Conservation (phyloP, 2,888 invertebrate genomes). For the Drosophila greeni region DNA sequence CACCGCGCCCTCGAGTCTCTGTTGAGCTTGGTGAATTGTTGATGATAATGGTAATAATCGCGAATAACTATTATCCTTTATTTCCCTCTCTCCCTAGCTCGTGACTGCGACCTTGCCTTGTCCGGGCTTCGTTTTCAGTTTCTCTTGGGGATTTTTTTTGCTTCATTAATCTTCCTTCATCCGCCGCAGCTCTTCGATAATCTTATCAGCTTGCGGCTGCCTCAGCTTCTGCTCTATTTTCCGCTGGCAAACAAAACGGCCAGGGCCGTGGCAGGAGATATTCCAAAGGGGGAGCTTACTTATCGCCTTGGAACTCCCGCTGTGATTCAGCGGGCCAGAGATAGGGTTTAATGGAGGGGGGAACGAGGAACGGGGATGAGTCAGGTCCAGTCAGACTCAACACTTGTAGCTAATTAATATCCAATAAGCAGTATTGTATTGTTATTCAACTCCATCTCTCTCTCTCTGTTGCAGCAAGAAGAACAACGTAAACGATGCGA, state of each 20-base stretch:
- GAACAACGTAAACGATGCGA: slow-evolving; percentile 74
- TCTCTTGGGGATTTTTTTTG: neutral
- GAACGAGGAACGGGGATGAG: slow-evolving; percentile 2
- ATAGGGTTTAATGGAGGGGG: neutral
- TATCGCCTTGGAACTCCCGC: slow-evolving; percentile 13
- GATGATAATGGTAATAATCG: slow-evolving; percentile 7
- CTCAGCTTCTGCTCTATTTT: slow-evolving; percentile 30
- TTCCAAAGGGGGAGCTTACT: slow-evolving; percentile 15
- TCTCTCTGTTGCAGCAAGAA: slow-evolving; percentile 69
- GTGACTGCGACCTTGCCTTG: slow-evolving; percentile 20
- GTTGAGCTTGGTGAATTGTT: slow-evolving; percentile 5
- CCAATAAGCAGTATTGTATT: neutral
- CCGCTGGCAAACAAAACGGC: slow-evolving; percentile 33
- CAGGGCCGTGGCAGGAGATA: slow-evolving; percentile 10
- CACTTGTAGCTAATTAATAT: neutral
- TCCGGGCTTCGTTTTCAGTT: slow-evolving; percentile 12
- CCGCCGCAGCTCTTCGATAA: slow-evolving; percentile 25
- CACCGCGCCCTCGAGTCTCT: slow-evolving; percentile 11
- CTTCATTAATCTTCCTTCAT: neutral
- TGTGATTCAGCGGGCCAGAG: slow-evolving; percentile 18
- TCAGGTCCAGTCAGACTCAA: slow-evolving; percentile 10
- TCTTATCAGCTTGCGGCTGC: slow-evolving; percentile 43
- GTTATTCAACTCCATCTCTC: neutral
- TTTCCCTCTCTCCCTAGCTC: neutral
- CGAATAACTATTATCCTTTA: neutral